A percentile compares a stretch with the other conserved stretches of the same genome.
phyloP scores from a whole-genome alignment of 2,797 vertebrate species.

The Sebastes iracundus region DNA sequence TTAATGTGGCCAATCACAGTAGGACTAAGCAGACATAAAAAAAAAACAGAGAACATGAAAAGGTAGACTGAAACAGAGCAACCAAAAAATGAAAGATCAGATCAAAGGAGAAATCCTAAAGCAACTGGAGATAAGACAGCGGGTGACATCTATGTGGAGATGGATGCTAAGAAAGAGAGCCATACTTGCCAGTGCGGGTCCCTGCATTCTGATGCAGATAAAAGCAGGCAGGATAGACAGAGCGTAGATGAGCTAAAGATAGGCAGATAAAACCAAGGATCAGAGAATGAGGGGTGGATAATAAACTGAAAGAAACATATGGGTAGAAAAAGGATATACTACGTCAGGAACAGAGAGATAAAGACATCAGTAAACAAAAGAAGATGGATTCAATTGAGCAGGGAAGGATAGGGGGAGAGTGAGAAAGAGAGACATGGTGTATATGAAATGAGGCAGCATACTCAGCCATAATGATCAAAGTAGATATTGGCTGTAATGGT shows the following conservation, averaged over 20 bases:
- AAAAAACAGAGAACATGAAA: not conserved
- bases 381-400: not conserved
- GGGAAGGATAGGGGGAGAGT: not conserved
- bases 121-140: conserved; percentile 10
- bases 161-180: conserved; percentile 24
- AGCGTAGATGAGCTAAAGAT: conserved; percentile 47
- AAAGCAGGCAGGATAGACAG: conserved; percentile 19
- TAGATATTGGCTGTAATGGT: not conserved
- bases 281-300: conserved; percentile 13
- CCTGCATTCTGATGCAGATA: conserved; percentile 29
- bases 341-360: not conserved
- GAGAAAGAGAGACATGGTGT: not conserved
- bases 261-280: conserved; percentile 43
- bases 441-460: conserved; percentile 4
- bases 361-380: conserved; percentile 24
- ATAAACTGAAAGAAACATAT: conserved; percentile 30
- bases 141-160: conserved; percentile 13
- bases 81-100: not conserved
- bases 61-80: not conserved
- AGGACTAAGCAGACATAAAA: not conserved
- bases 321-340: not conserved
- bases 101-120: conserved; percentile 9
- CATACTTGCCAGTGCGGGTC: not conserved
- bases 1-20: not conserved
- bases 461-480: not conserved